These are phyloP conservation scores for Clostera curtula DNA, from an alignment of 2,888 invertebrate genomes.

Conservation along the genomic window DNA sequence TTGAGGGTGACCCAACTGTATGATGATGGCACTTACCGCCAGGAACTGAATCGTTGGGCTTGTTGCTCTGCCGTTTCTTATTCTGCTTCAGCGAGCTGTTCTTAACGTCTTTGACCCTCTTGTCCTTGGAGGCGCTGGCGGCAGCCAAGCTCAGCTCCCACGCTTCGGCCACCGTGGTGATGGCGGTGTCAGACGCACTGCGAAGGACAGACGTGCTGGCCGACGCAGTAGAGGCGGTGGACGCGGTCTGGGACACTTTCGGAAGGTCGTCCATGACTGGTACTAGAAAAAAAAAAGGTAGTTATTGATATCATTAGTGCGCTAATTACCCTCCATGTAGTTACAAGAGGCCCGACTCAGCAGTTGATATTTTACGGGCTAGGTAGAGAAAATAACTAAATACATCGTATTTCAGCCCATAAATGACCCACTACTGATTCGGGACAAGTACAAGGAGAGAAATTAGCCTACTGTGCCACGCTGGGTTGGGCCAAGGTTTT, in stretches of 20 bases:
- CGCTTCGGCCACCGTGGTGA: slow-evolving; percentile 87
- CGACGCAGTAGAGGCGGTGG: slow-evolving; percentile 27
- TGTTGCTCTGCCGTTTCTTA: slow-evolving; percentile 52
- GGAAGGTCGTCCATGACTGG: slow-evolving; percentile 46
- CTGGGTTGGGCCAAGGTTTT: too few relatives aligned
- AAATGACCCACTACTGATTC: too few relatives aligned
- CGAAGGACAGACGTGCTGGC: slow-evolving; percentile 73
- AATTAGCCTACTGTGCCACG: too few relatives aligned
- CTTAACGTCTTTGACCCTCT: slow-evolving; percentile 88
- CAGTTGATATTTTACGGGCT: too few relatives aligned
- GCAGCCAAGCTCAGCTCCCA: slow-evolving; percentile 89
- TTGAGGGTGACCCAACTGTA: too few relatives aligned
- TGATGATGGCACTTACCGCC: too few relatives aligned
- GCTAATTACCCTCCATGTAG: too few relatives aligned
- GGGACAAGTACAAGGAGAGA: too few relatives aligned
- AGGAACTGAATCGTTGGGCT: slow-evolving; percentile 36
- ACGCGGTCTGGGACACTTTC: slow-evolving; percentile 26
- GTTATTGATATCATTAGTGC: neutral
- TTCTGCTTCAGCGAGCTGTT: slow-evolving; percentile 71
- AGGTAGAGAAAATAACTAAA: too few relatives aligned
- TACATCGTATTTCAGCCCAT: too few relatives aligned
- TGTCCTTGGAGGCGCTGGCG: slow-evolving; percentile 91
- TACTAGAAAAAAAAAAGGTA: slow-evolving; percentile 24
- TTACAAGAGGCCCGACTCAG: too few relatives aligned
- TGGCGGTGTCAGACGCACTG: slow-evolving; percentile 84